phyloP scores from a whole-genome alignment of 2,797 vertebrate genomes.

The Astyanax mexicanus region DNA sequence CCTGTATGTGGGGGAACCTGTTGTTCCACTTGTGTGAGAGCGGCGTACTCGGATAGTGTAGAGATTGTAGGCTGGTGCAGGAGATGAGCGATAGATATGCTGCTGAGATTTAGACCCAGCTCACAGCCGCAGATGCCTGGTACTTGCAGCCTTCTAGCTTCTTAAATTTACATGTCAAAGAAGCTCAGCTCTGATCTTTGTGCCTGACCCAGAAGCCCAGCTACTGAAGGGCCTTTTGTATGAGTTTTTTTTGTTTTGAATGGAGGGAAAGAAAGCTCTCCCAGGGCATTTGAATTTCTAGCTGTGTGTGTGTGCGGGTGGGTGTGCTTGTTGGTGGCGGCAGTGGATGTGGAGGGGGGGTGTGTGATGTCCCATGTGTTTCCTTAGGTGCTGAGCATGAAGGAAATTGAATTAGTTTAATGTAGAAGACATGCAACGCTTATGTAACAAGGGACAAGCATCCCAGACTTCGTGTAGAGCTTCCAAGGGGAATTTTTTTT shows the following conservation, averaged over 20 bases:
- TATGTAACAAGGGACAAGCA: too few relatives aligned
- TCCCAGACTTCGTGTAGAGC: too few relatives aligned
- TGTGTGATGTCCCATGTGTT: neutral
- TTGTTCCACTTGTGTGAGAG: neutral
- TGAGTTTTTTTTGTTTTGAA: conserved; percentile 32
- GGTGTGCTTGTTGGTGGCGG: too few relatives aligned
- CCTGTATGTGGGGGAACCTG: conserved; percentile 16
- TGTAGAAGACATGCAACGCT: neutral
- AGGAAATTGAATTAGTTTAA: neutral
- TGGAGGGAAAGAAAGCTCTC: conserved; percentile 26
- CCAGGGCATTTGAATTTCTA: neutral
- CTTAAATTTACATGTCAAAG: conserved; percentile 63
- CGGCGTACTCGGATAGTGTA: conserved; percentile 5
- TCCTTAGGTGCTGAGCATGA: neutral
- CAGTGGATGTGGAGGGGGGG: too few relatives aligned
- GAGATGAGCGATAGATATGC: too few relatives aligned
- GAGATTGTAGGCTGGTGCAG: neutral
- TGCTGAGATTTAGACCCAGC: conserved; percentile 32
- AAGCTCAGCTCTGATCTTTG: conserved; percentile 27
- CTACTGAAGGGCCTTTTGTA: conserved; percentile 52
- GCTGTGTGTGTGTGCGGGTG: conserved; percentile 1
- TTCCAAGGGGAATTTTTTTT: too few relatives aligned
- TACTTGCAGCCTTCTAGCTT: conserved; percentile 42
- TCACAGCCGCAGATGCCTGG: conserved; percentile 3
- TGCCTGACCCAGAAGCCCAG: conserved; percentile 46